Base-by-base conservation (phyloP, 2,888 invertebrate species). In the Coleophora flavipennella region DNA sequence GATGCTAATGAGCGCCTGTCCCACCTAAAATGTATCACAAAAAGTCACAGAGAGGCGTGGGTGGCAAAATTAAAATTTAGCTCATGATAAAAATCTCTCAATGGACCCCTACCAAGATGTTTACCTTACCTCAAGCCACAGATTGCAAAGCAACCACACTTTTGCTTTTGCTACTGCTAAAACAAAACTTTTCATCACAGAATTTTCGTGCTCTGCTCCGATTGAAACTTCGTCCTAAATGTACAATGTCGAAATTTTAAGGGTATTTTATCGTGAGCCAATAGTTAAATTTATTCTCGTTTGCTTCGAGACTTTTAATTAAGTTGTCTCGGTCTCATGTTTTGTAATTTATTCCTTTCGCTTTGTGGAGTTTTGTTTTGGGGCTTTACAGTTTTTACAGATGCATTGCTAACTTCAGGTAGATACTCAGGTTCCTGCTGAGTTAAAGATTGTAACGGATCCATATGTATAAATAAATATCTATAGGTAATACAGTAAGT, bases 1-100 rank as follows among this genome's bases (percentile, higher is more conserved):
- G 67, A 65, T 62, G 67, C 69, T 77, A 77, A 77, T 74, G 75
- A 73, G 66, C 48, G 44, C 47, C 52, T 44, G 46, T 57, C 59
- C 54, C 57, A 55, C 56, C 56, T 62, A 57, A 20, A 54, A 74
- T 60, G 70, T 75, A 66, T 67, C 68, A 67, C 66, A 65, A 66
- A 61, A 60, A 53, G 43, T 42, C 44, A 33, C 33, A 13, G 20
- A 42, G 35, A 46, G 46, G 54, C 49, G 59, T 61, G 63, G 65
- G 62, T 51, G 57, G 58, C 53, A 49, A 53, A 53, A 56, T 62
- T 66, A 56, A 55, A 62, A 54, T 58, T 59, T 41, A 35, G 34
- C 29, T 35, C 35, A 42, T 45, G 55, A 57, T 60, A 54, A 53
- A 35, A 39, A 43, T 38, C 42, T 42, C 12, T 33, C 32, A 38